phyloP scores from a whole-genome alignment of 2,888 invertebrate genomes.

The Heliconius hortense region DNA sequence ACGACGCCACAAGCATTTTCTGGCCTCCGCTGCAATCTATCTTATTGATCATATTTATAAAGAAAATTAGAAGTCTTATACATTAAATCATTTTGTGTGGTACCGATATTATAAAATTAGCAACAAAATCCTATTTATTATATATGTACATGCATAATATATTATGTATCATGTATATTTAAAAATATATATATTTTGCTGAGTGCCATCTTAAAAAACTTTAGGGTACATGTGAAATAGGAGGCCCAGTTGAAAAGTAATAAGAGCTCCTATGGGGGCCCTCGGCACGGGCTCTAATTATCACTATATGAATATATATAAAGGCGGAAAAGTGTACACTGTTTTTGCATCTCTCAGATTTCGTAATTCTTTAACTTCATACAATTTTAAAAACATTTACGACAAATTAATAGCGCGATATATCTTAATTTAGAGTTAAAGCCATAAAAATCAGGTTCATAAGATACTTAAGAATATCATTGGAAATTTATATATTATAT shows the following conservation, averaged over 20 bases:
- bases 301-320: too few species aligned
- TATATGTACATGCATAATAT: too few species aligned
- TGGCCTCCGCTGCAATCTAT: neutral
- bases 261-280: too few species aligned
- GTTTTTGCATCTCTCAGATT: too few species aligned
- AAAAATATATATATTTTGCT: too few species aligned
- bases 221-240: too few species aligned
- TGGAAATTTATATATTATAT: neutral
- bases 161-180: too few species aligned
- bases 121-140: too few species aligned
- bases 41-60: neutral
- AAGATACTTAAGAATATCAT: neutral
- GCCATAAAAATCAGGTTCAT: neutral
- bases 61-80: neutral
- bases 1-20: neutral
- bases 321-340: too few species aligned
- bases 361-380: neutral
- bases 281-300: too few species aligned
- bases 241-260: too few species aligned
- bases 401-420: neutral
- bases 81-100: neutral
- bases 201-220: too few species aligned
- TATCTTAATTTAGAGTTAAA: neutral
- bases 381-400: neutral
- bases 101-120: neutral